Evolutionary conservation across 2,797 vertebrate genomes (phyloP).

Genomic region (Pteropus rufus): DNA sequence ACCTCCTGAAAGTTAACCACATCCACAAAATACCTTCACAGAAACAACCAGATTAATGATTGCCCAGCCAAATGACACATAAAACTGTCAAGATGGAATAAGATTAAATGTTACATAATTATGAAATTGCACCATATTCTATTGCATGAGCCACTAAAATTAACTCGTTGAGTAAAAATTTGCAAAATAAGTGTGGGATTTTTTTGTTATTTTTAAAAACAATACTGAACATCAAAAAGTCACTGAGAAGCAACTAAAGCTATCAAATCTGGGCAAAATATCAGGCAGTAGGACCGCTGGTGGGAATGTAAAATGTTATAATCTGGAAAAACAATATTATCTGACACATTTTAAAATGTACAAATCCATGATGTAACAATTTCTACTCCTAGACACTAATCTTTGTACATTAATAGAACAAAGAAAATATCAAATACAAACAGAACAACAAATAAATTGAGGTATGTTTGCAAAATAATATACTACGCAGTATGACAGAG

Average conservation of each 20-base stretch:
- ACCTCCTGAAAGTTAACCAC: neutral
- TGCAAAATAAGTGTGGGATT: neutral
- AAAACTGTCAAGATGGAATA: neutral
- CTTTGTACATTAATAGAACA: neutral
- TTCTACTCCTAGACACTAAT: neutral
- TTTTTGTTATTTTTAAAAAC: neutral
- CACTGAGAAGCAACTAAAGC: neutral
- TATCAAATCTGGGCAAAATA: neutral
- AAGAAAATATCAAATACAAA: neutral
- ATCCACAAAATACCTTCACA: neutral
- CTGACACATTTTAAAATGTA: neutral
- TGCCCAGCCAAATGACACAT: neutral
- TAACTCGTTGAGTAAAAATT: neutral
- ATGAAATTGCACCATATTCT: neutral
- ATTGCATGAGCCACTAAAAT: neutral
- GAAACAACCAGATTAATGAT: neutral
- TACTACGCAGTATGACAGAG: neutral
- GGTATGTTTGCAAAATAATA: neutral
- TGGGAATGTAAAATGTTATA: neutral
- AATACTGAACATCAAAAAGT: neutral
- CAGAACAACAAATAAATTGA: neutral
- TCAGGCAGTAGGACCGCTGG: neutral
- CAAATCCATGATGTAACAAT: neutral
- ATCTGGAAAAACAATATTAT: neutral
- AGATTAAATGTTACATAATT: neutral